A percentile compares a stretch with the other conserved stretches of the same genome.
Evolutionary conservation across 2,113 vertebrate species (phyloP).

Genomic region (Gavia stellata): DNA sequence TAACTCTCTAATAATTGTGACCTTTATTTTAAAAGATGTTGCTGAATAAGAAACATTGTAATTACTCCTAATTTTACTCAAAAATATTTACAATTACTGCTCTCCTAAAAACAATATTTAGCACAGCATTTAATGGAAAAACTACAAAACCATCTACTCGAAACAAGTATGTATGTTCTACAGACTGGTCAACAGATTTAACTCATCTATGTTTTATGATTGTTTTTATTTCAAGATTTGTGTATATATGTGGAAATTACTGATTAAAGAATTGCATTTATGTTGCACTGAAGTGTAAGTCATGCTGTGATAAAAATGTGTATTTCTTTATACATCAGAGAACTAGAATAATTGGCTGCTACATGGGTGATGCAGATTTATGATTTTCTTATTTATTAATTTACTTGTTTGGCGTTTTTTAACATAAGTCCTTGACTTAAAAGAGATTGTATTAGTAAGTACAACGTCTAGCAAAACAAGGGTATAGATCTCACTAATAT

Average conservation of each 20-base stretch:
- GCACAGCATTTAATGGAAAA: not conserved
- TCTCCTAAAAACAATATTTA: not conserved
- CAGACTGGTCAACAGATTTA: not conserved
- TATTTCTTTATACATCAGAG: conserved; percentile 44
- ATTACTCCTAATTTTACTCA: not conserved
- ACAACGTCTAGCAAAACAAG: not conserved
- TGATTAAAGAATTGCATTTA: conserved; percentile 42
- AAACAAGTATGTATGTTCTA: not conserved
- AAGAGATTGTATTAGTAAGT: not conserved
- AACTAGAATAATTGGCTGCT: conserved; percentile 43
- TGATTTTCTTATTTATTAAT: conserved; percentile 27
- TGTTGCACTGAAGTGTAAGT: not conserved
- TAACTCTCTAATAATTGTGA: not conserved
- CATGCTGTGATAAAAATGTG: conserved; percentile 41
- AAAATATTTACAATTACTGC: not conserved
- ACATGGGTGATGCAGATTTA: not conserved
- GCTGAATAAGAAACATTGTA: not conserved
- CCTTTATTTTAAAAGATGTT: not conserved
- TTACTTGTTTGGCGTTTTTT: not conserved
- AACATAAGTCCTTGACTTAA: not conserved
- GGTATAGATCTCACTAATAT: not conserved
- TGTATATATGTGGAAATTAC: conserved; percentile 6
- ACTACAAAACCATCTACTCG: not conserved
- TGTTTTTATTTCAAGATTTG: conserved; percentile 2
- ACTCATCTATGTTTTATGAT: not conserved